phyloP scores from a whole-genome alignment of 2,797 vertebrate genomes.

The Manis javanica region DNA sequence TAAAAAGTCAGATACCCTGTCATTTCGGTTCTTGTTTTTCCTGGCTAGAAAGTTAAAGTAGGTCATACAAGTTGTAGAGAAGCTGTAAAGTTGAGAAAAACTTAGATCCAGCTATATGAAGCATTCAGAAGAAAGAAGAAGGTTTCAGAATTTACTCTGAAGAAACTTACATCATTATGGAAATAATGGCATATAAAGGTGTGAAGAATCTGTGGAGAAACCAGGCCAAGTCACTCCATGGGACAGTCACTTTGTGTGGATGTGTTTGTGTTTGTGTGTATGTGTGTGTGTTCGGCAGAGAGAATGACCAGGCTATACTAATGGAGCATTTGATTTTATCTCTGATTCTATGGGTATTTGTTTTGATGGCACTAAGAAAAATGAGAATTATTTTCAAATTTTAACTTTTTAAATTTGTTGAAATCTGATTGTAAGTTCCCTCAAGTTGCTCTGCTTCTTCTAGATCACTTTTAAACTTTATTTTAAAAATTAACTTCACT shows the following conservation, averaged over 20 bases:
- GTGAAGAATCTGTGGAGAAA: background rate
- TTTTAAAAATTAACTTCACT: conserved; percentile 31
- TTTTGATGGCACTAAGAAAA: conserved; percentile 1
- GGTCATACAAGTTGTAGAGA: background rate
- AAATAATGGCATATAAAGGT: background rate
- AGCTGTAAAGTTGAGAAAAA: background rate
- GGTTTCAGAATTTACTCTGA: background rate
- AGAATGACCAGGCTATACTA: background rate
- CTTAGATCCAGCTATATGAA: background rate
- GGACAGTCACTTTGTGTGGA: background rate
- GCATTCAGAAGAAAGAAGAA: background rate
- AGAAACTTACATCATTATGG: background rate
- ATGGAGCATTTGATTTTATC: background rate
- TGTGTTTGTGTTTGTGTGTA: background rate
- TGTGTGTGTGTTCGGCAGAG: background rate
- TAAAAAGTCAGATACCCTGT: background rate
- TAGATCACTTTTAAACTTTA: background rate
- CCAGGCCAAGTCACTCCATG: background rate
- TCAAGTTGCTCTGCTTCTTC: background rate
- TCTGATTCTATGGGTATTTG: background rate
- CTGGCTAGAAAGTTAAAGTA: background rate
- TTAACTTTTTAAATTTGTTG: background rate
- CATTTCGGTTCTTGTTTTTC: background rate
- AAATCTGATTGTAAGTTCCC: background rate
- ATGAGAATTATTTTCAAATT: background rate